Conservation (phyloP, 2,113 vertebrate genomes). For the Tor tambroides region DNA sequence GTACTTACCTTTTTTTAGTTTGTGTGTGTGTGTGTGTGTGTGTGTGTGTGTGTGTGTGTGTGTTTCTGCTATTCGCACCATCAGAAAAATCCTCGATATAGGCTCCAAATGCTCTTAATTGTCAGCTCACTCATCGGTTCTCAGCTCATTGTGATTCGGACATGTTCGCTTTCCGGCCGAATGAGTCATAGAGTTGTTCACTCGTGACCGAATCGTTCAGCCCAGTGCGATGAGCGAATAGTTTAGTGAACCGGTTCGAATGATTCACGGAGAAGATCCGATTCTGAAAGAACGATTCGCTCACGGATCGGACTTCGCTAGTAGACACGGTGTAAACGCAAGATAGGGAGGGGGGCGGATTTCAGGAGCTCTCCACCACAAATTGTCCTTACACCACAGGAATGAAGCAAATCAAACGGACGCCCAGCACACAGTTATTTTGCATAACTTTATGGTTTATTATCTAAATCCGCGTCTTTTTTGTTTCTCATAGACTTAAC, state of each 20-base stretch:
- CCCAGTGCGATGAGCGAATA: neutral
- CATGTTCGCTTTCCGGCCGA: neutral
- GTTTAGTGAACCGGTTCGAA: neutral
- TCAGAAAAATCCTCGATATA: neutral
- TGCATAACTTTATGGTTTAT: neutral
- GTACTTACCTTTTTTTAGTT: too few species aligned
- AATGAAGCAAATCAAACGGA: slow-evolving; percentile 18
- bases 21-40: too few species aligned
- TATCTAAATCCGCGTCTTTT: neutral
- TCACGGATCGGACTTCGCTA: neutral
- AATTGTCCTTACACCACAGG: slow-evolving; percentile 3
- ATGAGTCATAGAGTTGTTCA: neutral
- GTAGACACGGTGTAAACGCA: slow-evolving; percentile 17
- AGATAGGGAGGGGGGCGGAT: neutral
- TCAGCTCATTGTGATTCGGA: neutral
- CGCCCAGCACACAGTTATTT: neutral
- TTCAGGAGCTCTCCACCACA: slow-evolving; percentile 15
- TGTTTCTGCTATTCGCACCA: neutral
- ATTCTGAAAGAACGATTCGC: neutral
- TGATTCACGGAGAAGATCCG: neutral
- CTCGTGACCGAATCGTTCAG: neutral
- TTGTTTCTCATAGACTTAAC: neutral
- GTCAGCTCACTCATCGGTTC: neutral
- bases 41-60: too few species aligned
- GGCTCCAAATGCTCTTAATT: neutral